These are phyloP conservation scores for Psylliodes chrysocephalus DNA, from an alignment of 2,888 invertebrate species.

Conservation along the genomic window DNA sequence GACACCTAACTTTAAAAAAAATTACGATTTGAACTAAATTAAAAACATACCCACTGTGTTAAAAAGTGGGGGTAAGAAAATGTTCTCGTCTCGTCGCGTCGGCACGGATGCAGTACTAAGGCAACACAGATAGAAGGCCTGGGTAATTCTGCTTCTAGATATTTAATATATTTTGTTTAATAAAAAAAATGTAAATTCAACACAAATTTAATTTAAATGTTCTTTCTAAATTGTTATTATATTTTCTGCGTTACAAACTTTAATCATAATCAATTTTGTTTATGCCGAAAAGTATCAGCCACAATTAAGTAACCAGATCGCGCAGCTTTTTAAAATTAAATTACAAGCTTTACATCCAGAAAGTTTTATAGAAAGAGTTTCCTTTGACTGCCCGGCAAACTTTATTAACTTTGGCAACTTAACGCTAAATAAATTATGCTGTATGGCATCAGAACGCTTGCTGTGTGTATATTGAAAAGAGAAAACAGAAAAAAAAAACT, in stretches of 20 bases:
- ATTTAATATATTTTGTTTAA: no score
- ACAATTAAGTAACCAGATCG: neutral
- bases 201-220: no score
- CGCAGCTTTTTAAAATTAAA: conserved; percentile 9
- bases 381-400: conserved; percentile 1
- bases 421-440: conserved; percentile 20
- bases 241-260: neutral
- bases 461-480: conserved; percentile 17
- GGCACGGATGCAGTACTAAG: no score
- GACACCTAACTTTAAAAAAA: no score
- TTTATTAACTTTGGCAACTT: conserved; percentile 20
- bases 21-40: no score
- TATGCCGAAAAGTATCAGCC: neutral
- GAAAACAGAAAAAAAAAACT: conserved; percentile 12
- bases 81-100: no score
- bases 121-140: no score
- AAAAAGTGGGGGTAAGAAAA: no score
- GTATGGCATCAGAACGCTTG: conserved; percentile 2
- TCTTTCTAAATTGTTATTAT: no score
- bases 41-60: no score
- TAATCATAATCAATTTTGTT: neutral
- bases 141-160: no score
- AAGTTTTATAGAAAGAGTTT: neutral
- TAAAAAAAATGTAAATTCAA: no score
- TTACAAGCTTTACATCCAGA: neutral